phyloP scores from a whole-genome alignment of 2,797 vertebrate genomes.

The Sarcoramphus papa region DNA sequence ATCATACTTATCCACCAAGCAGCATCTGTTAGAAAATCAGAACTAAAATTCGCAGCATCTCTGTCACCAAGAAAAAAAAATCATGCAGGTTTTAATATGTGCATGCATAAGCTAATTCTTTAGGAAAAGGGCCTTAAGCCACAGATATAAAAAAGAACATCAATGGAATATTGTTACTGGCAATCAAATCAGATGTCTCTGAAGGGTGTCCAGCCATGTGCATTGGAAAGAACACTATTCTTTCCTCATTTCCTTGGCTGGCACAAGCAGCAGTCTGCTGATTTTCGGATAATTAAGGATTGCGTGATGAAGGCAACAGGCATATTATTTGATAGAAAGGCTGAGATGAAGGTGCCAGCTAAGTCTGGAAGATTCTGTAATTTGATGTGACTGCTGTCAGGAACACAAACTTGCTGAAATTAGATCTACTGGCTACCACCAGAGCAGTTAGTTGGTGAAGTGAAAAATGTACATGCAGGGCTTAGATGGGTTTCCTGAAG shows the following conservation, averaged over 20 bases:
- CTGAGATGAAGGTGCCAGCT: constrained; percentile 63
- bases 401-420: constrained; percentile 48
- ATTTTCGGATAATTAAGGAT: constrained; percentile 69
- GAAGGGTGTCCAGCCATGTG: constrained; percentile 43
- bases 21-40: constrained; percentile 1
- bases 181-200: constrained; percentile 54
- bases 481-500: constrained; percentile 52
- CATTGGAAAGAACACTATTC: constrained; percentile 22
- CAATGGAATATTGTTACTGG: constrained; percentile 31
- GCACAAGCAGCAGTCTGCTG: constrained; percentile 49
- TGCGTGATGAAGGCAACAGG: constrained; percentile 61
- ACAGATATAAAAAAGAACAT: constrained; percentile 24
- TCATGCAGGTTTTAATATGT: background rate
- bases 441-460: constrained; percentile 7
- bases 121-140: background rate
- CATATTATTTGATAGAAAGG: constrained; percentile 66
- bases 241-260: constrained; percentile 57
- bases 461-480: constrained; percentile 52
- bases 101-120: constrained; percentile 7
- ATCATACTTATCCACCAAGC: background rate
- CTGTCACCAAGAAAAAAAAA: background rate
- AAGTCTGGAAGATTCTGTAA: constrained; percentile 61
- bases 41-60: background rate
- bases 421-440: constrained; percentile 40
- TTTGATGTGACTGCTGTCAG: constrained; percentile 67